These are phyloP conservation scores for Synanceia verrucosa DNA, from an alignment of 2,797 vertebrate species.

Conservation along the genomic window DNA sequence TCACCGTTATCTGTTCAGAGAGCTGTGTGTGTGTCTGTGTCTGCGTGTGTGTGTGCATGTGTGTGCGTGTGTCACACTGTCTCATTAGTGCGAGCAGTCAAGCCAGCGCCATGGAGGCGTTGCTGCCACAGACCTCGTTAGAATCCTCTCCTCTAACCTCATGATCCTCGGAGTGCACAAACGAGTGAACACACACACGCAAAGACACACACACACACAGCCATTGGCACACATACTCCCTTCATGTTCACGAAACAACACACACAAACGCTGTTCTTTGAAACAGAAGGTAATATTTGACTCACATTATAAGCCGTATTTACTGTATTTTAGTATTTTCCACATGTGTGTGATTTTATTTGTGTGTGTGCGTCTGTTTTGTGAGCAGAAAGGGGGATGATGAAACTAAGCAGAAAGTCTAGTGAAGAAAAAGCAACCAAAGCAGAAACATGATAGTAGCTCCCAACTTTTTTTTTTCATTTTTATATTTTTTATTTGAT, in stretches of 20 bases:
- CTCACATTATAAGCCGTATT: conserved; percentile 9
- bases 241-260: background rate
- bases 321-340: background rate
- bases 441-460: conserved; percentile 4
- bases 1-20: conserved; percentile 46
- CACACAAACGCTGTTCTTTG: background rate
- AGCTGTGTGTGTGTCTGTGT: background rate
- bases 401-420: conserved; percentile 58
- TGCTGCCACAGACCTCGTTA: conserved; percentile 48
- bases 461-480: conserved; percentile 2
- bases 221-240: background rate
- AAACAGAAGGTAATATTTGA: background rate
- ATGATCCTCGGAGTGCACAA: conserved; percentile 12
- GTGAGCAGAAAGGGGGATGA: conserved; percentile 36
- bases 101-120: conserved; percentile 26
- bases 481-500: no score
- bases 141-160: conserved; percentile 31
- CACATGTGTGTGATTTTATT: background rate
- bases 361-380: background rate
- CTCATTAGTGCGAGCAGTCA: conserved; percentile 62
- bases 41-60: background rate
- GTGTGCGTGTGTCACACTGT: background rate
- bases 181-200: background rate
- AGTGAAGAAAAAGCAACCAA: conserved; percentile 21
- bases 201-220: background rate